Evolutionary conservation across 2,113 vertebrate species (phyloP), one percentile per base, ranked within the genome.

Genomic region (Colius striatus): DNA sequence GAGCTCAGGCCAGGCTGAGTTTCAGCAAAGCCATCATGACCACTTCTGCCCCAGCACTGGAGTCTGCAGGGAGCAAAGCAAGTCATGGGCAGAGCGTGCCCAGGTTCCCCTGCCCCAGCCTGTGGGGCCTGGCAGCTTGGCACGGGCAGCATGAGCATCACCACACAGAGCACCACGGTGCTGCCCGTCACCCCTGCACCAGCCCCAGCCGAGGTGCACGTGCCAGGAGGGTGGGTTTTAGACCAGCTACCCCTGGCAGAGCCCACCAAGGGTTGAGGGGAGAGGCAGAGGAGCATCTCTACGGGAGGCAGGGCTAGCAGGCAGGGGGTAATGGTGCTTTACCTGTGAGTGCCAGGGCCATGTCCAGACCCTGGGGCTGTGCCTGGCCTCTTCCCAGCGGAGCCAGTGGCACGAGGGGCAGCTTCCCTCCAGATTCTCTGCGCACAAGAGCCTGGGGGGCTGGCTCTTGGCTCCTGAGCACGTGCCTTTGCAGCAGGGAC

Each of bases 331-430:
- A 1, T 1, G 4, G 5, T 9, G 51, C 91, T 97, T 95, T 98
- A 99, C 99, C 98, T 98, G 98, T 97, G 96, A 97, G 89, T 30
- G 97, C 97, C 81, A 98, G 75, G 68, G 95, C 87, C 47, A 60
- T 84, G 48, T 97, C 89, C 5, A 97, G 71, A 16, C 96, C 96
- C 27, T 97, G 92, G 0, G 84, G 60, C 30, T 17, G 45, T 1
- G 2, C 27, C 21, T 29, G 76, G 73, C 29, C 27, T 32, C 91
- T 76, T 58, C 77, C 71, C 63, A 27, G 45, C 0, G 38, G 80
- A 13, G 9, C 43, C 30, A 65, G 91, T 0, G 95, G 94, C 14
- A 96, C 11, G 2, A 97, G 68, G 16, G 90, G 65, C 11, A 95
- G 50, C 4, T 53, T n/a, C 38, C 90, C 81, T 6, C 51, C 70